Percentiles rank a stretch among this genome's conserved stretches.
These are phyloP conservation scores for Emmelina monodactyla DNA, from an alignment of 2,888 invertebrate genomes.

Conservation along the genomic window DNA sequence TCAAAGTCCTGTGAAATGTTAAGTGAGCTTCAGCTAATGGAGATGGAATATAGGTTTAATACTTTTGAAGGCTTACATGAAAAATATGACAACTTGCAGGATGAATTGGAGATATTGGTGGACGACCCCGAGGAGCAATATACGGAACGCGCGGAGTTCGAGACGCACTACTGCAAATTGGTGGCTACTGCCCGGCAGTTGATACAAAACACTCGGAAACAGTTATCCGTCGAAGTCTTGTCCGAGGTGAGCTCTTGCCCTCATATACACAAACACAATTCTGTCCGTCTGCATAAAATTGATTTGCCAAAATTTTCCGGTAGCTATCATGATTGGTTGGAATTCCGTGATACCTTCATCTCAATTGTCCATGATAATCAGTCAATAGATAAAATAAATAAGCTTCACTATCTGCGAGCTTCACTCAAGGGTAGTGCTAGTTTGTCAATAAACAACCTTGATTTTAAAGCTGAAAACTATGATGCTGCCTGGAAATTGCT, in stretches of 20 bases:
- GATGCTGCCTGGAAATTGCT: slow-evolving; percentile 11
- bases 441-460: slow-evolving; percentile 12
- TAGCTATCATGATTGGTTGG: slow-evolving; percentile 12
- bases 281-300: slow-evolving; percentile 11
- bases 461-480: slow-evolving; percentile 11
- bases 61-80: background rate
- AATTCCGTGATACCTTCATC: slow-evolving; percentile 9
- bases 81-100: slow-evolving; percentile 12
- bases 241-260: slow-evolving; percentile 3
- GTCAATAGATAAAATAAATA: slow-evolving; percentile 9
- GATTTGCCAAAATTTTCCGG: slow-evolving; percentile 12
- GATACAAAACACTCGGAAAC: slow-evolving; percentile 2
- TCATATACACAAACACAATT: slow-evolving; percentile 3
- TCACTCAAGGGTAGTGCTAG: slow-evolving; percentile 11
- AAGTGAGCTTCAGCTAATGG: background rate
- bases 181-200: slow-evolving; percentile 4
- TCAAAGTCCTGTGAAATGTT: background rate
- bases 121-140: slow-evolving; percentile 8
- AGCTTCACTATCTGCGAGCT: slow-evolving; percentile 13
- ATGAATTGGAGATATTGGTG: slow-evolving; percentile 9
- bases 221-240: background rate
- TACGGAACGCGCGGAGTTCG: slow-evolving; percentile 10
- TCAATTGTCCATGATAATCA: slow-evolving; percentile 11
- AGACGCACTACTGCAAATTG: slow-evolving; percentile 8
- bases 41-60: background rate